phyloP scores from a whole-genome alignment of 2,888 invertebrate genomes.

The Eulithis prunata region DNA sequence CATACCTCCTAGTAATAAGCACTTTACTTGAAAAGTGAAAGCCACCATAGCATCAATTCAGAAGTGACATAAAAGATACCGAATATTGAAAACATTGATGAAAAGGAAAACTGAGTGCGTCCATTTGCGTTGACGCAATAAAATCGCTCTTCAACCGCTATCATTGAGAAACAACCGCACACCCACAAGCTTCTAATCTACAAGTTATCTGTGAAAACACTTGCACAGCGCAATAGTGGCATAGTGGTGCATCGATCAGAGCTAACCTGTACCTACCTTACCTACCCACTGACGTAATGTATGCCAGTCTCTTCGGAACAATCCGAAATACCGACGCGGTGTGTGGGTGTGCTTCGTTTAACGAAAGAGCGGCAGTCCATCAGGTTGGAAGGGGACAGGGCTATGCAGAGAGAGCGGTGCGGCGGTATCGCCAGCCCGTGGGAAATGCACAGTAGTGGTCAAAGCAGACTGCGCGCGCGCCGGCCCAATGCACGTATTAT shows the following conservation, averaged over 20 bases:
- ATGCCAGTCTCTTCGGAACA: constrained; percentile 77
- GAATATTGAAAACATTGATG: constrained; percentile 21
- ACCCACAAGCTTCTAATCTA: constrained; percentile 40
- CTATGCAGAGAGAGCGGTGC: constrained; percentile 64
- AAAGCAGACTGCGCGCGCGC: constrained; percentile 83
- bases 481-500: constrained; percentile 84
- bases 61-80: background rate
- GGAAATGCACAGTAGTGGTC: constrained; percentile 86
- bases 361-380: constrained; percentile 83
- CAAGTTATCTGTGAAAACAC: constrained; percentile 42
- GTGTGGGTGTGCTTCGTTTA: constrained; percentile 84
- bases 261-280: constrained; percentile 45
- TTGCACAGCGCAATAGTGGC: constrained; percentile 48
- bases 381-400: constrained; percentile 68
- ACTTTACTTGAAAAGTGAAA: background rate
- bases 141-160: constrained; percentile 30
- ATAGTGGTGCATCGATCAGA: constrained; percentile 63
- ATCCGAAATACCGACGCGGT: constrained; percentile 82
- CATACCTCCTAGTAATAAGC: too few species aligned
- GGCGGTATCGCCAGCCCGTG: constrained; percentile 75
- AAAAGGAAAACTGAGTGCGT: constrained; percentile 32
- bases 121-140: constrained; percentile 33
- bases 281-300: constrained; percentile 73
- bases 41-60: background rate
- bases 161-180: constrained; percentile 38